phyloP scores from a whole-genome alignment of 1,140 invertebrate species.

The Bicyclus anynana region DNA sequence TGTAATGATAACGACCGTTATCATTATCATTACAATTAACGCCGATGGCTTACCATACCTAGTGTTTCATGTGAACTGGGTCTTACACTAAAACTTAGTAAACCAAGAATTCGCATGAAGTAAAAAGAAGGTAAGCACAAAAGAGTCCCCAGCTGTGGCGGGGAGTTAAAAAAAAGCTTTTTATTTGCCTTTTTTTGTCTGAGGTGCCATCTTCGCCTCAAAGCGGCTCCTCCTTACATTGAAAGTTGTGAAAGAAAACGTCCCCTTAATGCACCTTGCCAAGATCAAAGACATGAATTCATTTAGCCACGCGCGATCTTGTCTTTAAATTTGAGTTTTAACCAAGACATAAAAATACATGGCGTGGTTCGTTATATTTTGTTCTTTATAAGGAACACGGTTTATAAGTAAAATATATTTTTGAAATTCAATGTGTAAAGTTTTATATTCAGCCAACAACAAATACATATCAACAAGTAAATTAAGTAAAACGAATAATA shows the following conservation, averaged over 20 bases:
- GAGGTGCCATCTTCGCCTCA: slow-evolving; percentile 16
- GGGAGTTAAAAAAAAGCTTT: slow-evolving; percentile 20
- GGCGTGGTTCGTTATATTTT: too few relatives aligned
- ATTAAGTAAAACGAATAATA: too few relatives aligned
- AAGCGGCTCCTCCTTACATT: slow-evolving; percentile 17
- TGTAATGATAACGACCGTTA: too few relatives aligned
- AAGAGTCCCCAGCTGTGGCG: slow-evolving; percentile 7
- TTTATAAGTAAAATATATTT: too few relatives aligned
- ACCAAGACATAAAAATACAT: too few relatives aligned
- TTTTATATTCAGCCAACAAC: too few relatives aligned
- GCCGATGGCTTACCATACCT: too few relatives aligned
- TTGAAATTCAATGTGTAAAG: too few relatives aligned
- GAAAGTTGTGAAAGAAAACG: slow-evolving; percentile 18
- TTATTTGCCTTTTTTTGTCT: slow-evolving; percentile 20
- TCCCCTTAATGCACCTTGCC: slow-evolving; percentile 16
- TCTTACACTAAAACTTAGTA: background rate
- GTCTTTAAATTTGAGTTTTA: slow-evolving; percentile 6
- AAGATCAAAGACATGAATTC: slow-evolving; percentile 10
- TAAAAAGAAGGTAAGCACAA: background rate
- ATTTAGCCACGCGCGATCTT: slow-evolving; percentile 14
- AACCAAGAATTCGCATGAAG: background rate
- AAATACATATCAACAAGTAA: too few relatives aligned
- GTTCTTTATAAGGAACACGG: too few relatives aligned
- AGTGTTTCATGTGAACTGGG: too few relatives aligned
- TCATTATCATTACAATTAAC: too few relatives aligned